Evolutionary conservation across 2,797 vertebrate genomes (phyloP), one percentile per base, ranked within the genome.

Genomic region (Lutjanus campechanus): DNA sequence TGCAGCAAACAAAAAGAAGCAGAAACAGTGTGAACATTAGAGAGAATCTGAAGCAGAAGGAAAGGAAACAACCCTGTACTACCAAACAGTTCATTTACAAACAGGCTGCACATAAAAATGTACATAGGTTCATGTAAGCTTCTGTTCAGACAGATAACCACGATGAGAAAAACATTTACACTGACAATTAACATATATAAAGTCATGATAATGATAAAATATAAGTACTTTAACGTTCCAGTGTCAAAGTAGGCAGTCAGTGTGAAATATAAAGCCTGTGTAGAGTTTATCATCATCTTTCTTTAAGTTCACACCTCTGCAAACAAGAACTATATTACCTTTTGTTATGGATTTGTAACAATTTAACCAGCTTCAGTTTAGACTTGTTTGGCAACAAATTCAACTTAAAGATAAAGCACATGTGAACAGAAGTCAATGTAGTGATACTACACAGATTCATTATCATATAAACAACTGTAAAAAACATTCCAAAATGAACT

Each of bases 41-140:
- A 9, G 50, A 51, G 50, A n/a, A 51, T n/a, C 50, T 51, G 50
- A 51, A 51, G 3, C 56, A 59, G 56, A 4, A 40, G 56, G 25
- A 59, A 36, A 11, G 29, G 56, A 59, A 40, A 51, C 50, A 51
- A 51, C 17, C 50, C 56, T 74, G 65, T 12, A 86, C 56, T 36
- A 17, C 56, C 22, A 82, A 15, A 60, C 40, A 89, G 55, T 13
- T 59, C 56, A 36, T 59, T 59, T 6, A 59, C 16, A 40, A 59
- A 59, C 56, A 59, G 56, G 29, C 56, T 59, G 56, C 56, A 59
- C 56, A 59, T 16, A 7, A 59, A 59, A 0, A 58, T 11, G 58
- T 60, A 43, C 58, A 60, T 60, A 11, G 58, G 58, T 29, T 60
- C 58, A 60, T 60, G 58, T 40, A 60, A n/a, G 6, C 58, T 40